Percentiles rank a stretch among this genome's conserved stretches.
Conservation (phyloP, 2,113 vertebrate species). For the Xenopus borealis region DNA sequence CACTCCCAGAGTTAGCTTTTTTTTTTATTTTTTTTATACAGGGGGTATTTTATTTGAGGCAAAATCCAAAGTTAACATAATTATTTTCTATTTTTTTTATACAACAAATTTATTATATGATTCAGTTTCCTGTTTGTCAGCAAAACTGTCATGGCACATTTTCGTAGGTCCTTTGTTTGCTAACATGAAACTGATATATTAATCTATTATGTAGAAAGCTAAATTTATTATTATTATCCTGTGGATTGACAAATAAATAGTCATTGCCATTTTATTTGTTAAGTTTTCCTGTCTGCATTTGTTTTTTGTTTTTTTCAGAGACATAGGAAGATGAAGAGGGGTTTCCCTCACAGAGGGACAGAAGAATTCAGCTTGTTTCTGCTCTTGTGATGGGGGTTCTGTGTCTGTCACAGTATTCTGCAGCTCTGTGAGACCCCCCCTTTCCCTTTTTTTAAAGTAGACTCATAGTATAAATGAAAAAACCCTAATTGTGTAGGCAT, state of each 20-base stretch:
- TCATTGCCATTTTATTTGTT: conserved; percentile 77
- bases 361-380: too few species aligned
- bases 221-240: conserved; percentile 72
- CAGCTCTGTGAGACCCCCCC: too few species aligned
- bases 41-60: conserved; percentile 83
- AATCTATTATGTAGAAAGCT: conserved; percentile 78
- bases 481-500: too few species aligned
- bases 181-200: conserved; percentile 78
- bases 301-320: too few species aligned
- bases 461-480: too few species aligned
- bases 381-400: too few species aligned
- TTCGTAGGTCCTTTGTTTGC: conserved; percentile 67
- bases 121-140: conserved; percentile 75
- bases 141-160: conserved; percentile 75
- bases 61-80: conserved; percentile 80
- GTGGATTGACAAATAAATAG: conserved; percentile 81
- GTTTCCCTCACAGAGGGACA: too few species aligned
- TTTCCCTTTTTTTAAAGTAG: too few species aligned
- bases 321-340: too few species aligned
- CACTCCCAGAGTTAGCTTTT: conserved; percentile 76
- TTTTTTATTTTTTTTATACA: conserved; percentile 77
- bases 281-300: conserved; percentile 47
- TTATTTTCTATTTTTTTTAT: conserved; percentile 79
- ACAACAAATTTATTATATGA: conserved; percentile 84
- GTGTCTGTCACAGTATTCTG: too few species aligned